phyloP scores from a whole-genome alignment of 2,888 invertebrate genomes.

The Agonum fuliginosum region DNA sequence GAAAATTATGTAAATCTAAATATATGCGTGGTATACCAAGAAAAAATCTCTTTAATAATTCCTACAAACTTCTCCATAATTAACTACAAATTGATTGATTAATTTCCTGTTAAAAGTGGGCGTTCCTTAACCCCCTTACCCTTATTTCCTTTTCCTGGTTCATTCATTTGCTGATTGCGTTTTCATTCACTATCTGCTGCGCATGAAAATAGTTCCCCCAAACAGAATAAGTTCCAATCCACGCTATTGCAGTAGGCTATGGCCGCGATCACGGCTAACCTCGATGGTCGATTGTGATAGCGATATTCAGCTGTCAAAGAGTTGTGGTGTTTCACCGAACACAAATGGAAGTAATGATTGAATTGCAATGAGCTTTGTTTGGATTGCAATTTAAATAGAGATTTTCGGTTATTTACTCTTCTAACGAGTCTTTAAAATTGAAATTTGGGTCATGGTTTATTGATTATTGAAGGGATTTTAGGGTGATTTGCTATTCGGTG shows the following conservation, averaged over 20 bases:
- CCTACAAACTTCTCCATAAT: neutral
- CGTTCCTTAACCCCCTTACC: neutral
- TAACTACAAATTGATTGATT: constrained; percentile 10
- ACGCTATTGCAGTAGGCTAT: neutral
- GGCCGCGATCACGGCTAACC: constrained; percentile 7
- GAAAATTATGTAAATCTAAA: no score
- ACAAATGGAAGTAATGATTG: constrained; percentile 28
- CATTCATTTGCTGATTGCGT: constrained; percentile 16
- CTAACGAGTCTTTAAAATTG: constrained; percentile 1
- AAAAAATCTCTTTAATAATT: constrained; percentile 25
- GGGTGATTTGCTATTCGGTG: neutral
- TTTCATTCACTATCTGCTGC: constrained; percentile 17
- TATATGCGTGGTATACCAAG: no score
- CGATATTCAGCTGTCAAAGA: constrained; percentile 1
- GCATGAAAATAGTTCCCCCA: neutral
- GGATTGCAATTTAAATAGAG: constrained; percentile 19
- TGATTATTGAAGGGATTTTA: constrained; percentile 7
- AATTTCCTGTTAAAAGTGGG: constrained; percentile 26
- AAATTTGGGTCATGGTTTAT: constrained; percentile 6
- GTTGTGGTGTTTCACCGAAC: neutral
- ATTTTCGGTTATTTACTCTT: constrained; percentile 25
- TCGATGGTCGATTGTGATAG: neutral
- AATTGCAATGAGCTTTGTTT: constrained; percentile 13
- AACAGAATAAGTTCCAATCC: neutral
- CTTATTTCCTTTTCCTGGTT: neutral